Evolutionary conservation across 2,113 vertebrate species (phyloP), one percentile per base, ranked within the genome.

Genomic region (Aptenodytes patagonicus): DNA sequence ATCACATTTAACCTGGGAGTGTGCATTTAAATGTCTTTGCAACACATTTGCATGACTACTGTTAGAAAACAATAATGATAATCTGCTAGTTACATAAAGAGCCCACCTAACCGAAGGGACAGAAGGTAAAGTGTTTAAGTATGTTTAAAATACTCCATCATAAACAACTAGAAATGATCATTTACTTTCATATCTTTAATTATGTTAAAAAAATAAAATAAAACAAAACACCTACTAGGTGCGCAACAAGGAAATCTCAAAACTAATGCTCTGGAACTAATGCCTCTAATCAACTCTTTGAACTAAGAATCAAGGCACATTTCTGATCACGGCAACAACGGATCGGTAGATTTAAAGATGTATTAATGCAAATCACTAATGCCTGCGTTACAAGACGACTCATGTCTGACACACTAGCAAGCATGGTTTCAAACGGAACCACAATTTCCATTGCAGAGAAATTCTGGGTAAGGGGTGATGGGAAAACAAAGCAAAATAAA

Each of bases 1-100:
- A 28, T 7, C 62, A 36, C 24, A 3, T 40, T 12, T 38, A 42
- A 4, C 16, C 52, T 22, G n/a, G 4, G 54, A 20, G 0, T 0
- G 4, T 25, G 42, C 9, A 46, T 58, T 88, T 60, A 9, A n/a
- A 22, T 0, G 1, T 17, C 76, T 66, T 68, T 31, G 40, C 20
- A 22, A 18, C 10, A 31, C n/a, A 10, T 13, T 29, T 29, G 2
- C 22, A 11, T 4, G 20, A 32, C 60, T 26, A 16, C 47, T 64
- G 13, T 24, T 36, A 38, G 60, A 51, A 46, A 81, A 52, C 29
- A 72, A 31, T 4, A 61, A 24, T 3, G 19, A 72, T 13, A 65
- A 65, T 7, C 58, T 83, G 28, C 21, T 42, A n/a, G 6, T 25
- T 52, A 26, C 10, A 24, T 5, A 2, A 29, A 77, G 4, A 52